Evolutionary conservation across 2,797 vertebrate genomes (phyloP).

Genomic region (Hirundo rustica): DNA sequence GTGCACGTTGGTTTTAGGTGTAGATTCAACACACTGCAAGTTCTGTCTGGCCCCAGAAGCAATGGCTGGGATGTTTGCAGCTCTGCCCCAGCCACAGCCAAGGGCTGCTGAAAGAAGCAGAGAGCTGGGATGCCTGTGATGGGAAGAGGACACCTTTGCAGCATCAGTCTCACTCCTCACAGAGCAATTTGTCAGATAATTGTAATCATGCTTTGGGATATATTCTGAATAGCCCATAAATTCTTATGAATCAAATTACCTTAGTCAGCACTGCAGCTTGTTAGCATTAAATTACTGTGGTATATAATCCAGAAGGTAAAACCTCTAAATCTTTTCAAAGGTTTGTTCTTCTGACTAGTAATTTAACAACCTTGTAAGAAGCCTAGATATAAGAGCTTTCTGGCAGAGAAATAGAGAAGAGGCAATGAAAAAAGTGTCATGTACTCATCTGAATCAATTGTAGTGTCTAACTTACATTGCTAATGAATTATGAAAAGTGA

Average conservation of each 20-base stretch:
- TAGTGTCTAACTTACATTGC: not conserved
- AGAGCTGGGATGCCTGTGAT: not conserved
- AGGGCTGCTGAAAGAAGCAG: not conserved
- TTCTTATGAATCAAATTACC: constrained; percentile 3
- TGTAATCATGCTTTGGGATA: not conserved
- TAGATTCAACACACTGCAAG: not conserved
- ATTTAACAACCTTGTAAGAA: constrained; percentile 39
- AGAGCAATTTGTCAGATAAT: not conserved
- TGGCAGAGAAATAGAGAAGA: constrained; percentile 21
- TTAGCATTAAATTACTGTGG: not conserved
- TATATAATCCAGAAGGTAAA: not conserved
- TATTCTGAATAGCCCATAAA: not conserved
- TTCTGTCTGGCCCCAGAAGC: not conserved
- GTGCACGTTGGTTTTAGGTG: not conserved
- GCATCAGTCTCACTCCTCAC: not conserved
- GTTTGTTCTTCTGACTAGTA: constrained; percentile 9
- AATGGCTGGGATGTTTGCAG: not conserved
- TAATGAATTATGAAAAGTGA: constrained; percentile 38
- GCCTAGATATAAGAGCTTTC: constrained; percentile 15
- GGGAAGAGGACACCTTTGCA: fast-evolving
- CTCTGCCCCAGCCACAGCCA: not conserved
- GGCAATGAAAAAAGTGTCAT: constrained; percentile 6
- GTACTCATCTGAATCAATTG: not conserved
- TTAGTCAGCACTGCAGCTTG: not conserved
- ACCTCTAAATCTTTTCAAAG: constrained; percentile 29